Conservation (phyloP, 1,140 invertebrate genomes). For the Branchinecta lindahli region DNA sequence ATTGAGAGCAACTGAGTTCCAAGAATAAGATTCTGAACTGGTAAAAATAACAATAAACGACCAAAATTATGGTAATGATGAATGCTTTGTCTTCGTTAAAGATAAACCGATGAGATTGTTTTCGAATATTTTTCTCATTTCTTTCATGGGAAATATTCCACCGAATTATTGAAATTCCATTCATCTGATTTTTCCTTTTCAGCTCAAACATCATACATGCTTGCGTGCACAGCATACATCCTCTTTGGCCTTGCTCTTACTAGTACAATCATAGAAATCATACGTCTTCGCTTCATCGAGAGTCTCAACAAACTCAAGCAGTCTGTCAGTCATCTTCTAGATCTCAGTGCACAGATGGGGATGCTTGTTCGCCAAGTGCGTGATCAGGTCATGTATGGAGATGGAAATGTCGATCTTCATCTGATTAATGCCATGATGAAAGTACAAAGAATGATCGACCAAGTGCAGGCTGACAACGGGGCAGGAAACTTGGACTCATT, state of each 20-base stretch:
- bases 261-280: not conserved
- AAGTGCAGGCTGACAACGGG: not conserved
- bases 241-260: not conserved
- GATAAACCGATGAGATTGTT: too few relatives aligned
- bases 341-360: not conserved
- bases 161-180: too few relatives aligned
- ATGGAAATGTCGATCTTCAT: not conserved
- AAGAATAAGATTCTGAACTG: too few relatives aligned
- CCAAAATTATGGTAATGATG: too few relatives aligned
- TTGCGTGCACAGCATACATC: not conserved
- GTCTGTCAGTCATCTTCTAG: not conserved
- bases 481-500: not conserved
- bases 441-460: not conserved
- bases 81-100: too few relatives aligned
- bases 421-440: conserved; percentile 2
- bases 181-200: not conserved
- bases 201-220: not conserved
- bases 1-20: too few relatives aligned
- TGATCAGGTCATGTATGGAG: conserved; percentile 1
- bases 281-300: not conserved
- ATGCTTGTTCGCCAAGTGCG: not conserved
- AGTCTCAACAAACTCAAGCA: not conserved
- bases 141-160: too few relatives aligned
- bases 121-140: too few relatives aligned
- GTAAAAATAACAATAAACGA: too few relatives aligned